Evolutionary conservation across 2,888 invertebrate genomes (phyloP).

Genomic region (Mechanitis mazaeus): DNA sequence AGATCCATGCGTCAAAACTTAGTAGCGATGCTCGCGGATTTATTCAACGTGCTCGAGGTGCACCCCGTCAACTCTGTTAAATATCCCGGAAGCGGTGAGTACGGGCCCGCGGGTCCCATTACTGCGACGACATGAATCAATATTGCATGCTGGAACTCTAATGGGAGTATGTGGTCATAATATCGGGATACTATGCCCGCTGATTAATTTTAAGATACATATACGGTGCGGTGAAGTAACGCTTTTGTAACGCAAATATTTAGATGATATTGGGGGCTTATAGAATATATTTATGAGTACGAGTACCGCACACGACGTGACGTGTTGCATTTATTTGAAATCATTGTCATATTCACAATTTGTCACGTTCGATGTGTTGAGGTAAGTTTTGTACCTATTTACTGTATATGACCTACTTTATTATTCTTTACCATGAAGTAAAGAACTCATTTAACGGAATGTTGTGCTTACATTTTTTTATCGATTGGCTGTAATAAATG

Average conservation of each 20-base stretch:
- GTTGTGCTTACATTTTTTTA: conserved; percentile 16
- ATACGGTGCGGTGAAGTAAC: conserved; percentile 41
- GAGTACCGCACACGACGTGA: neutral
- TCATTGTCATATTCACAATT: neutral
- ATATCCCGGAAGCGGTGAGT: conserved; percentile 83
- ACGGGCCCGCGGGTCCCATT: conserved; percentile 15
- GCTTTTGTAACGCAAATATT: conserved; percentile 42
- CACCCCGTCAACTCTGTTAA: conserved; percentile 93
- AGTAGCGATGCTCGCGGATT: conserved; percentile 93
- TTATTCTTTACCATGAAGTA: conserved; percentile 8
- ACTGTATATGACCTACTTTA: conserved; percentile 7
- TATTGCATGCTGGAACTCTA: conserved; percentile 64
- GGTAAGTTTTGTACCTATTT: conserved; percentile 21
- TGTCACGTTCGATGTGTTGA: conserved; percentile 5
- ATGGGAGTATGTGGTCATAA: conserved; percentile 77
- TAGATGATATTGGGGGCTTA: conserved; percentile 23
- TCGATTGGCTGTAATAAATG: conserved; percentile 23
- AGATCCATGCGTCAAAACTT: conserved; percentile 95
- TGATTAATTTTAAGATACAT: conserved; percentile 39
- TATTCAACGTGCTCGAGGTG: conserved; percentile 95
- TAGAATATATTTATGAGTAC: conserved; percentile 15
- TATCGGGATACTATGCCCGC: conserved; percentile 63
- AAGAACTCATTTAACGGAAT: conserved; percentile 14
- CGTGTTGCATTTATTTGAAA: neutral
- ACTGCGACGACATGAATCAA: conserved; percentile 30